phyloP scores from a whole-genome alignment of 1,140 invertebrate genomes.

The Neoseiulus cucumeris region DNA sequence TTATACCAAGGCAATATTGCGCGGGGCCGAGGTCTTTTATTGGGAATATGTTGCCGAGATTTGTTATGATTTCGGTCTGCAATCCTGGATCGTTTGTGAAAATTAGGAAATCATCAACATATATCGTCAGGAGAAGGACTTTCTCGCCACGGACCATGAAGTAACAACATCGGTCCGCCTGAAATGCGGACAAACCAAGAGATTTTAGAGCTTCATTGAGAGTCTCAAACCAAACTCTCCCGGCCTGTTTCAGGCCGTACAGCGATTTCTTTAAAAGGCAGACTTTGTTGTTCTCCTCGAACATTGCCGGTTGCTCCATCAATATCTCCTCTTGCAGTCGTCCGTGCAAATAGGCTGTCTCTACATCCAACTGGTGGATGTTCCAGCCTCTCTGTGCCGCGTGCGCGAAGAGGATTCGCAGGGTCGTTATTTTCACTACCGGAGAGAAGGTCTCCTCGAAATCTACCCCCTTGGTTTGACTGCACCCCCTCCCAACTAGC shows the following conservation, averaged over 20 bases:
- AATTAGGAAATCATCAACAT: slow-evolving; percentile 15
- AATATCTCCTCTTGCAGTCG: slow-evolving; percentile 19
- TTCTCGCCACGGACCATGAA: not conserved
- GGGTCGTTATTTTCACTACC: slow-evolving; percentile 14
- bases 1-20: slow-evolving; percentile 12
- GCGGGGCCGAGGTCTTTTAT: slow-evolving; percentile 16
- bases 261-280: slow-evolving; percentile 28
- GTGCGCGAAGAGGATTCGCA: slow-evolving; percentile 18
- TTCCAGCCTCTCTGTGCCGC: slow-evolving; percentile 17
- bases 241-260: slow-evolving; percentile 24
- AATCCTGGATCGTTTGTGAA: not conserved
- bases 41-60: not conserved
- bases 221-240: slow-evolving; percentile 21
- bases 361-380: slow-evolving; percentile 21
- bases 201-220: slow-evolving; percentile 26
- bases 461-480: slow-evolving; percentile 16
- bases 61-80: not conserved
- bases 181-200: slow-evolving; percentile 23
- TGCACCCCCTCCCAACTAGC: too few relatives aligned
- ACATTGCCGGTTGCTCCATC: slow-evolving; percentile 16
- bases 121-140: slow-evolving; percentile 13
- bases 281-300: slow-evolving; percentile 15
- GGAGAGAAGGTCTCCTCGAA: slow-evolving; percentile 20
- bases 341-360: slow-evolving; percentile 19
- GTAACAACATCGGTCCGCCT: slow-evolving; percentile 5